phyloP scores from a whole-genome alignment of 2,113 vertebrate species.

The Telmatochromis sp. region DNA sequence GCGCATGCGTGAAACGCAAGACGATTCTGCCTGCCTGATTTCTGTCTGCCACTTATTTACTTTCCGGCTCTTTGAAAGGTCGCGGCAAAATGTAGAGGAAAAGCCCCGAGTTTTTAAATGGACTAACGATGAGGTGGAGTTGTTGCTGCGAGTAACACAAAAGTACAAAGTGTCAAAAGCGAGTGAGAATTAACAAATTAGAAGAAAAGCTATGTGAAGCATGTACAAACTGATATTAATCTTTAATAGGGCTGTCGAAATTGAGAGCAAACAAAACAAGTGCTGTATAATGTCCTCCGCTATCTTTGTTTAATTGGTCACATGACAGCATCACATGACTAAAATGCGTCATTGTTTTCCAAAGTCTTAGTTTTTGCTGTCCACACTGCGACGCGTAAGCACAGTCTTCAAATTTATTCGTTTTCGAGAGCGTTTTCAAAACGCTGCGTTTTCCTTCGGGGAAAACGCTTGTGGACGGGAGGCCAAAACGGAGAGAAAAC shows the following conservation, averaged over 20 bases:
- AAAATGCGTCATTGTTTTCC: not conserved
- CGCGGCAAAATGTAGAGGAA: not conserved
- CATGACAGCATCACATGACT: not conserved
- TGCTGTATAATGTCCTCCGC: not conserved
- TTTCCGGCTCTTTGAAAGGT: not conserved
- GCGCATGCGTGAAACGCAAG: not conserved
- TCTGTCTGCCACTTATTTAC: not conserved
- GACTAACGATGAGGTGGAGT: not conserved
- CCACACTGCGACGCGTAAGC: not conserved
- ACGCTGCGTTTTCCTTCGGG: not conserved
- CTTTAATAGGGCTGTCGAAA: not conserved
- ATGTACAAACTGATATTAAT: not conserved
- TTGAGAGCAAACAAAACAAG: not conserved
- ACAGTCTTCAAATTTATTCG: fast-evolving
- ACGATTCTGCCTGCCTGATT: not conserved
- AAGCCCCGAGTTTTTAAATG: not conserved
- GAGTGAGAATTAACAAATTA: not conserved
- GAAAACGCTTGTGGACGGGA: not conserved
- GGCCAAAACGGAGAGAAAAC: not conserved
- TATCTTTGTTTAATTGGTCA: not conserved
- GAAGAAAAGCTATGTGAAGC: not conserved
- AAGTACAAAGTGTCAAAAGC: not conserved
- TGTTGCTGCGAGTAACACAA: not conserved
- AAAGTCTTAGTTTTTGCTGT: not conserved
- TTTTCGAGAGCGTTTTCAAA: not conserved